Conservation (phyloP, 2,797 vertebrate genomes). For the Sandelia bainsii region DNA sequence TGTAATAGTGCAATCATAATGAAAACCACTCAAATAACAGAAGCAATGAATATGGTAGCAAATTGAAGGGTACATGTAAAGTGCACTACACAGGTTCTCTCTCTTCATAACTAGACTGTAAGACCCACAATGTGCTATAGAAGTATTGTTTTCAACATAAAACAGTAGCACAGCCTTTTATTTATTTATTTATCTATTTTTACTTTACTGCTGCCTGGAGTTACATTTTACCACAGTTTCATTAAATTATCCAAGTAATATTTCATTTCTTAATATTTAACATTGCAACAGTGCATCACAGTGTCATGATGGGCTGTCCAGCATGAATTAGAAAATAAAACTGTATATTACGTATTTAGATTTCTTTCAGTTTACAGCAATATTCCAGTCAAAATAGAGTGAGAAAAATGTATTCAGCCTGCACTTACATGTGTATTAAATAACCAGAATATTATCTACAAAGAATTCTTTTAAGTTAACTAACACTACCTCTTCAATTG, state of each 20-base stretch:
- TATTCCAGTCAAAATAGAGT: conserved; percentile 3
- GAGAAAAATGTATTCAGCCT: background rate
- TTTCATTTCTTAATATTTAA: conserved; percentile 8
- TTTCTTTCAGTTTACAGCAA: conserved; percentile 4
- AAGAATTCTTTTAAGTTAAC: no score
- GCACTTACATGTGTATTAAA: no score
- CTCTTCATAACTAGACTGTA: background rate
- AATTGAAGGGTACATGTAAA: conserved; percentile 24
- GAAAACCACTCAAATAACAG: conserved; percentile 9
- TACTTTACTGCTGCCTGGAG: background rate
- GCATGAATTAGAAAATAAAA: conserved; percentile 3
- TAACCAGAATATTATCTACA: background rate
- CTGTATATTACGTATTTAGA: background rate
- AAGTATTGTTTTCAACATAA: background rate
- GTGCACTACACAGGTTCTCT: conserved; percentile 11
- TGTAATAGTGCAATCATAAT: background rate
- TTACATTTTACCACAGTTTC: background rate
- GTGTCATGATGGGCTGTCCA: background rate
- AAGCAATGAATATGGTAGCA: conserved; percentile 7
- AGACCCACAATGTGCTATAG: background rate
- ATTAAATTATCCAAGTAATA: background rate
- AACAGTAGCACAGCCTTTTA: background rate
- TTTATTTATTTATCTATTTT: background rate
- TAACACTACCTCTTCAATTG: no score
- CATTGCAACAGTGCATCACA: background rate